Evolutionary conservation across 2,113 vertebrate species (phyloP), one percentile per base, ranked within the genome.

Genomic region (Periophthalmus modestus): DNA sequence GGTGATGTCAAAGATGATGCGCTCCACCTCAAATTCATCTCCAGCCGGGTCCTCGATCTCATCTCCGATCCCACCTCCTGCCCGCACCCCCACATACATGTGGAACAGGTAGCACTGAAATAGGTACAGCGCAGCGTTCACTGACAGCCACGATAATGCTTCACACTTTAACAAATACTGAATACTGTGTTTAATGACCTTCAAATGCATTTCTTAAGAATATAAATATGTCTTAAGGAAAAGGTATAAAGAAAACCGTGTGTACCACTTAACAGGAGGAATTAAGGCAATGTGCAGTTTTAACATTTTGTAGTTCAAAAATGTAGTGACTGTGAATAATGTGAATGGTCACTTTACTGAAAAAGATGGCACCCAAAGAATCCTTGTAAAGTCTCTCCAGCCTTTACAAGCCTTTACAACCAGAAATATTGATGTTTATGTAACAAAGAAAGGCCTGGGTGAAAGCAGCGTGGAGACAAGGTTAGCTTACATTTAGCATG

Each of bases 61-160:
- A 16, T 98, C 97, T 0, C 97, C 97, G 6, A 99, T 99, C 34
- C 97, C 97, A 1, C 97, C 96, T 4, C 97, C 97, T 0, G 96
- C 97, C 23, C 97, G 95, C 0, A 99, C 97, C 5, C 97, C 97
- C 66, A 97, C 97, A 0, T 98, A 98, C 97, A 98, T 98, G 89
- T 99, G 97, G 89, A 98, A 99, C 96, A 98, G 97, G 68, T 99
- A 99, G 88, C 97, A 99, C 97, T 99, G 46, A 83, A 63, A 82
- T n/a, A 74, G 57, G 66, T 0, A 68, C 15, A 75, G 21, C 13
- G 39, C 43, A 18, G 1, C 47, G 61, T 6, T 21, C 72, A 48
- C 24, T 65, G 24, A 62, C 10, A 66, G 34, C 7, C 34, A n/a
- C 4, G 9, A 9, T n/a, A 13, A 43, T 36, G 34, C 10, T 65